These are phyloP conservation scores for Xestia c-nigrum DNA, from an alignment of 2,888 invertebrate genomes.

Conservation along the genomic window DNA sequence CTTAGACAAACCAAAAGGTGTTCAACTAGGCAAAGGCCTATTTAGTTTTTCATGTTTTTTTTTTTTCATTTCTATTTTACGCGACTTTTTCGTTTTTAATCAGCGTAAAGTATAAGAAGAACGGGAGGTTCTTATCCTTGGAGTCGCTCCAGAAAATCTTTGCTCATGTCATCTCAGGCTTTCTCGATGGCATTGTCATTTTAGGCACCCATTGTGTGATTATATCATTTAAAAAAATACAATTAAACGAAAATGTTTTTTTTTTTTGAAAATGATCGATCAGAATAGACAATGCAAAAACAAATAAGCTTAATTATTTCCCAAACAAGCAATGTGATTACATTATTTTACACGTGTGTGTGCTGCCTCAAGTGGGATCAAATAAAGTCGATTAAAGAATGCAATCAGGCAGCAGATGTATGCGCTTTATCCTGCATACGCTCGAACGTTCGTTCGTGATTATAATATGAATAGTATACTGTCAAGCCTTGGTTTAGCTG, in stretches of 20 bases:
- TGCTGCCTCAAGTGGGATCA: background rate
- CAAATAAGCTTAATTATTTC: background rate
- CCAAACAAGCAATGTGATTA: no score
- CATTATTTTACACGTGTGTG: background rate
- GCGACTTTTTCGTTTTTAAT: background rate
- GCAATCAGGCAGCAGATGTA: slow-evolving; percentile 9
- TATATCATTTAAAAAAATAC: background rate
- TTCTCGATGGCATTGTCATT: background rate
- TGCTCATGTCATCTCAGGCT: background rate
- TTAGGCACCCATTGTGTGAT: background rate
- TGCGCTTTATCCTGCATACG: background rate
- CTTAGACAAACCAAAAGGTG: background rate
- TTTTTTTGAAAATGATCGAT: background rate
- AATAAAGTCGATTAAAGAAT: slow-evolving; percentile 25
- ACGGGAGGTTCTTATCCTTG: no score
- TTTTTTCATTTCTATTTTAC: background rate
- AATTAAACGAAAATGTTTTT: background rate
- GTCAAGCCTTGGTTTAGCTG: background rate
- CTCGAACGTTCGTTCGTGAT: background rate
- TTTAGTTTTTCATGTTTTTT: background rate
- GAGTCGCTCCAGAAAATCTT: background rate
- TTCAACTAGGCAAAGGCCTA: background rate
- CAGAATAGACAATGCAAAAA: background rate
- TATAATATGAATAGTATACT: background rate
- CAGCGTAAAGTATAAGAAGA: background rate